A percentile compares a stretch with the other conserved stretches of the same genome.
Conservation (phyloP, 2,888 invertebrate species). For the Fragum whitleyi region DNA sequence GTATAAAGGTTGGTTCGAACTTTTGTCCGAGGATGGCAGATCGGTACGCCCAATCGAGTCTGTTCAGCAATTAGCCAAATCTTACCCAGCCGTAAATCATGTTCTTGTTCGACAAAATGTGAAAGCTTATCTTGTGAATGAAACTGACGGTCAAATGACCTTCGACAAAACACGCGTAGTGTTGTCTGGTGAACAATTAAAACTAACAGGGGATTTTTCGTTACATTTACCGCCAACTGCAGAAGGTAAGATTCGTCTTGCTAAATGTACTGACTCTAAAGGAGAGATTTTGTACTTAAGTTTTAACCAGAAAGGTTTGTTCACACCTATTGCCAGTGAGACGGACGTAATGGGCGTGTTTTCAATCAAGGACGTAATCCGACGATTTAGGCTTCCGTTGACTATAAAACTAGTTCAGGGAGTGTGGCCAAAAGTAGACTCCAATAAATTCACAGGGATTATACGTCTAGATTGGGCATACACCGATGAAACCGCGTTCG, state of each 20-base stretch:
- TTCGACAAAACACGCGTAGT: constrained; percentile 77
- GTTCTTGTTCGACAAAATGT: constrained; percentile 90
- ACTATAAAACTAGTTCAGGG: constrained; percentile 97
- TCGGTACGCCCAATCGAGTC: constrained; percentile 95
- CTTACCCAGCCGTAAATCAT: constrained; percentile 83
- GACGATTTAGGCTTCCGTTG: constrained; percentile 93
- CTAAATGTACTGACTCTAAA: constrained; percentile 94
- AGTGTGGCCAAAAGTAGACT: constrained; percentile 90
- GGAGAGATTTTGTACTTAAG: constrained; percentile 93
- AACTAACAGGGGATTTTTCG: constrained; percentile 79
- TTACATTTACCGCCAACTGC: constrained; percentile 67
- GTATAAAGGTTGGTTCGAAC: constrained; percentile 96
- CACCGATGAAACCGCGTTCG: constrained; percentile 82
- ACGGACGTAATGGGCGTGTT: constrained; percentile 98
- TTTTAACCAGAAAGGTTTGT: constrained; percentile 95
- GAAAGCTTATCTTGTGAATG: constrained; percentile 79
- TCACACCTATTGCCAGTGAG: constrained; percentile 96
- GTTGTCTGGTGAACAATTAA: constrained; percentile 82
- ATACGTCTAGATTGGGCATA: constrained; percentile 82
- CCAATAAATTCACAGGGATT: constrained; percentile 79
- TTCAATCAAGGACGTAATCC: constrained; percentile 93
- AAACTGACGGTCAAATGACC: constrained; percentile 76
- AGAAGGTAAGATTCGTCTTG: constrained; percentile 86
- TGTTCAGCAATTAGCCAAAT: constrained; percentile 91
- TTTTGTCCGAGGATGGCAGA: constrained; percentile 96